phyloP scores from a whole-genome alignment of 2,888 invertebrate species.

The Lepidocyrtinus sp. region DNA sequence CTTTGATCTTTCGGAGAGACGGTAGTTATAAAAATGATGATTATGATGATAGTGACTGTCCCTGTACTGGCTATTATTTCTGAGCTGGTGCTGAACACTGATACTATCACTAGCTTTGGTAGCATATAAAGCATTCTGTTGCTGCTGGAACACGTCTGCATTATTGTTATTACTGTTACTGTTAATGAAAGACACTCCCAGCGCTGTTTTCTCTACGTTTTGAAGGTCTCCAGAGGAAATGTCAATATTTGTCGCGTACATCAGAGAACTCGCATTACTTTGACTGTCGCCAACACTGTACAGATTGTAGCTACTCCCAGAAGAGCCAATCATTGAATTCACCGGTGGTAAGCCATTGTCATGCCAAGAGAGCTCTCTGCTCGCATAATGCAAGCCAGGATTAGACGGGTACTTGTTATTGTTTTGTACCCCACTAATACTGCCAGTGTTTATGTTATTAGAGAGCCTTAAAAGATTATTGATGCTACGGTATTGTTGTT shows the following conservation, averaged over 20 bases:
- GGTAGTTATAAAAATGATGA: conserved; percentile 57
- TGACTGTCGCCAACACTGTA: conserved; percentile 21
- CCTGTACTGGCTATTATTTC: conserved; percentile 25
- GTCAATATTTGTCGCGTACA: conserved; percentile 59
- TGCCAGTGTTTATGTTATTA: conserved; percentile 16
- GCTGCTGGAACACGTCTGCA: conserved; percentile 38
- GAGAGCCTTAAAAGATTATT: conserved; percentile 50
- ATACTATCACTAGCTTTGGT: conserved; percentile 42
- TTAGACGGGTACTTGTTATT: conserved; percentile 59
- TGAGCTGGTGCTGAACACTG: conserved; percentile 24
- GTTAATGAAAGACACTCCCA: neutral
- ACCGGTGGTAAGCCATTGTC: conserved; percentile 60
- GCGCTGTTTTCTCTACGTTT: too few relatives aligned
- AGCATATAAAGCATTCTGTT: conserved; percentile 33
- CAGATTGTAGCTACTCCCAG: conserved; percentile 48
- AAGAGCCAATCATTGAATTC: conserved; percentile 19
- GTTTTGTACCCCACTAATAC: too few relatives aligned
- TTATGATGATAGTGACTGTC: conserved; percentile 47
- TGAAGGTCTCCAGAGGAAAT: conserved; percentile 28
- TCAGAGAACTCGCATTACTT: conserved; percentile 33
- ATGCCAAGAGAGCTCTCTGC: conserved; percentile 45
- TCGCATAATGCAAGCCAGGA: conserved; percentile 57
- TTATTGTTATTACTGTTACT: conserved; percentile 31
- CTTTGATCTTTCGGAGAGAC: conserved; percentile 67
- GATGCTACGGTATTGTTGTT: conserved; percentile 54